Evolutionary conservation across 2,113 vertebrate species (phyloP).

Genomic region (Leptobrachium ailaonicum): DNA sequence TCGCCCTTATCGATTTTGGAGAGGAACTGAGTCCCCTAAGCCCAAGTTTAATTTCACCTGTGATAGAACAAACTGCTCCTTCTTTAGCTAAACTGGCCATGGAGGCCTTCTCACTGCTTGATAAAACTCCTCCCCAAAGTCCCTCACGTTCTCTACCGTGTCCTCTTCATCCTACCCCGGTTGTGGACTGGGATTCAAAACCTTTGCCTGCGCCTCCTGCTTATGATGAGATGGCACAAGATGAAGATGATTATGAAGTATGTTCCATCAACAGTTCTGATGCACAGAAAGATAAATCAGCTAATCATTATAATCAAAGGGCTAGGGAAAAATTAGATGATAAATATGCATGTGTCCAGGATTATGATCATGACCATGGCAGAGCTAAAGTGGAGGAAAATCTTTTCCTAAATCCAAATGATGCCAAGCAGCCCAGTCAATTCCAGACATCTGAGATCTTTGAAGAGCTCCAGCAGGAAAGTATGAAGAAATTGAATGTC

Average conservation of each 20-base stretch:
- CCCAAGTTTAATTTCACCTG: conserved; percentile 62
- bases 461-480: conserved; percentile 91
- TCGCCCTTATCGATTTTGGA: conserved; percentile 91
- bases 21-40: conserved; percentile 72
- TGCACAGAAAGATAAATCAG: conserved; percentile 31
- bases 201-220: conserved; percentile 86
- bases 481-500: conserved; percentile 87
- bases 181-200: conserved; percentile 91
- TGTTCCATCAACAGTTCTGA: conserved; percentile 83
- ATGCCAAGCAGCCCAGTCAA: conserved; percentile 67
- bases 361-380: conserved; percentile 49
- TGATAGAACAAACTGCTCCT: conserved; percentile 71
- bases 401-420: conserved; percentile 79
- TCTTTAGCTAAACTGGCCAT: conserved; percentile 79
- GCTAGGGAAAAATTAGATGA: conserved; percentile 58
- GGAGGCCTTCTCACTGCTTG: conserved; percentile 85
- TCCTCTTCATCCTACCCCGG: conserved; percentile 87
- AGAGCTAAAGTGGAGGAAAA: conserved; percentile 77
- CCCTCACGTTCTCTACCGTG: conserved; percentile 80
- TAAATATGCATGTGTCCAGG: conserved; percentile 64
- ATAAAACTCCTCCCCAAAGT: conserved; percentile 89
- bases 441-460: conserved; percentile 88
- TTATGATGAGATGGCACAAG: conserved; percentile 91
- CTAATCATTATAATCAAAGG: conserved; percentile 26
- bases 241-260: conserved; percentile 94